These are phyloP conservation scores for Charaxes varanes DNA, from an alignment of 1,140 invertebrate genomes.

Conservation along the genomic window DNA sequence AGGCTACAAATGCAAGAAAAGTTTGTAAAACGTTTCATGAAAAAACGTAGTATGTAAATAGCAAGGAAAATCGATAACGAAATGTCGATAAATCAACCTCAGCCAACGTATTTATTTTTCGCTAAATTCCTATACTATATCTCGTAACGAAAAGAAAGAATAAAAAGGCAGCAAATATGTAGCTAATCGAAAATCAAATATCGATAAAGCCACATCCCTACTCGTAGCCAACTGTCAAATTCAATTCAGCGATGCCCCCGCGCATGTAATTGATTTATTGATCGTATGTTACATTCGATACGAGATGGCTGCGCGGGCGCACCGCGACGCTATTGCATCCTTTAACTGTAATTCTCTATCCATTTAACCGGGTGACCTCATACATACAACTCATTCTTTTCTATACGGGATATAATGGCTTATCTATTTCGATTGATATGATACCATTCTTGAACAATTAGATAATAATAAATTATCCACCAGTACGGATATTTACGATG, in stretches of 20 bases:
- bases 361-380: conserved; percentile 63
- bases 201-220: conserved; percentile 43
- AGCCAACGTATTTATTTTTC: no score
- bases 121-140: no score
- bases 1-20: no score
- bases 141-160: no score
- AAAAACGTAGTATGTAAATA: no score
- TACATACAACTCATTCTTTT: conserved; percentile 40
- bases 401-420: conserved; percentile 35
- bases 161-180: no score
- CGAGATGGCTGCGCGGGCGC: conserved; percentile 45
- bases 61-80: conserved; percentile 3
- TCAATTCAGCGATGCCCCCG: conserved; percentile 66
- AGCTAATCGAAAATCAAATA: conserved; percentile 20
- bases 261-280: conserved; percentile 72
- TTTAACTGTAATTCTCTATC: conserved; percentile 53
- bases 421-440: conserved; percentile 23
- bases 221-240: conserved; percentile 66
- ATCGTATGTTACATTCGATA: conserved; percentile 71
- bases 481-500: no score
- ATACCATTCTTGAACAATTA: no score
- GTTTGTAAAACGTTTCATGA: no score
- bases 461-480: no score
- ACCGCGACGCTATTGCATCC: conserved; percentile 55
- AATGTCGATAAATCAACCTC: no score